Evolutionary conservation across 2,113 vertebrate species (phyloP).

Genomic region (Lagopus muta): DNA sequence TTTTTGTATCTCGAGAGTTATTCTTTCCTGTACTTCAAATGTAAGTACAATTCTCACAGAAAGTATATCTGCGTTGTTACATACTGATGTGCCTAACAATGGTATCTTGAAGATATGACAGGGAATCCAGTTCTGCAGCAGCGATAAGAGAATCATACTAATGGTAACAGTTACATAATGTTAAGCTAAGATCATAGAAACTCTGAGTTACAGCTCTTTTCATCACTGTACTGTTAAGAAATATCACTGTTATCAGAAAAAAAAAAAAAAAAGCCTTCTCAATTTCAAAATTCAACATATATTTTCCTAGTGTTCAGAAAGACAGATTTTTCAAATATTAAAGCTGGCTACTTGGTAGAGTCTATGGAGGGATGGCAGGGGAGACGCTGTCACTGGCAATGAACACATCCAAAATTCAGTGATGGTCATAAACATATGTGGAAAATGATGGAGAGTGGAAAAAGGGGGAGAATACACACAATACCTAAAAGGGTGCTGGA

Average conservation of each 20-base stretch:
- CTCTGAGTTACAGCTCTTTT: neutral
- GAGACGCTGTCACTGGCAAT: neutral
- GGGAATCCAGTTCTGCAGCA: neutral
- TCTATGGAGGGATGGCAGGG: neutral
- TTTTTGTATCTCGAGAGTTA: neutral
- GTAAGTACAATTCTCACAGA: neutral
- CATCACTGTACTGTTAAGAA: neutral
- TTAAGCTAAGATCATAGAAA: neutral
- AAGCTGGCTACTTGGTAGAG: neutral
- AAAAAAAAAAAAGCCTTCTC: neutral
- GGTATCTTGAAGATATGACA: neutral
- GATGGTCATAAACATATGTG: neutral
- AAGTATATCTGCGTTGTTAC: neutral
- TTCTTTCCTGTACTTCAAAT: conserved; percentile 5
- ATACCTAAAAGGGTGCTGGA: neutral
- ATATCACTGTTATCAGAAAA: neutral
- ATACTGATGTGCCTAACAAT: neutral
- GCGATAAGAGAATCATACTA: neutral
- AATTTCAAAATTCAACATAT: neutral
- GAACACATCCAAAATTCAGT: neutral
- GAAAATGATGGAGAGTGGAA: neutral
- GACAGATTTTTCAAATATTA: neutral
- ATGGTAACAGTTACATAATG: neutral
- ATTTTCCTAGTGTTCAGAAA: neutral
- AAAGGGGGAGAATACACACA: neutral